phyloP scores from a whole-genome alignment of 2,797 vertebrate species.

The Nyctalus aviator region DNA sequence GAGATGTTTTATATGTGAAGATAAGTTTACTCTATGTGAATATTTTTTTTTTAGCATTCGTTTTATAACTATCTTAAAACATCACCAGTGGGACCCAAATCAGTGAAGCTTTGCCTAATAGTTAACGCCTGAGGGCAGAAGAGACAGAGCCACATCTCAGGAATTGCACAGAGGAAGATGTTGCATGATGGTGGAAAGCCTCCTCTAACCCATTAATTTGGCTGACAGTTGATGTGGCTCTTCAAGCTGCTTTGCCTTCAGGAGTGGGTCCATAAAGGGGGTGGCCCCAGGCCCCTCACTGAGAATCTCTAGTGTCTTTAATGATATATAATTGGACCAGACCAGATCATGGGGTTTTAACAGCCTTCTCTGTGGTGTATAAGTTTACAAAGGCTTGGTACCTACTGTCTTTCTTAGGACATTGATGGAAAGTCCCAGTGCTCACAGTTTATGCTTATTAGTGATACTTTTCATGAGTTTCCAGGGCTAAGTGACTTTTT shows the following conservation, averaged over 20 bases:
- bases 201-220: neutral
- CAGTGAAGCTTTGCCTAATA: neutral
- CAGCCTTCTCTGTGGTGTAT: constrained; percentile 48
- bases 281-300: neutral
- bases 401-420: constrained; percentile 59
- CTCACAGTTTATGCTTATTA: constrained; percentile 72
- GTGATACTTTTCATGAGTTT: constrained; percentile 74
- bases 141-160: neutral
- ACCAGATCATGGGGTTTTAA: neutral
- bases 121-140: neutral
- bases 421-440: constrained; percentile 33
- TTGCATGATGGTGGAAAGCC: neutral
- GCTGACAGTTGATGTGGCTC: neutral
- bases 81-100: neutral
- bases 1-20: constrained; percentile 24
- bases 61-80: constrained; percentile 11
- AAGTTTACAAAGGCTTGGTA: constrained; percentile 48
- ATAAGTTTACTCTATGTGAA: neutral
- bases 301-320: neutral
- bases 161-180: neutral
- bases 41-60: constrained; percentile 50
- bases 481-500: constrained; percentile 72
- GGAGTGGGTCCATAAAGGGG: neutral
- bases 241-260: neutral
- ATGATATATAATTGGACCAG: constrained; percentile 25